Evolutionary conservation across 2,797 vertebrate genomes (phyloP).

Genomic region (Neoniphon sammara): DNA sequence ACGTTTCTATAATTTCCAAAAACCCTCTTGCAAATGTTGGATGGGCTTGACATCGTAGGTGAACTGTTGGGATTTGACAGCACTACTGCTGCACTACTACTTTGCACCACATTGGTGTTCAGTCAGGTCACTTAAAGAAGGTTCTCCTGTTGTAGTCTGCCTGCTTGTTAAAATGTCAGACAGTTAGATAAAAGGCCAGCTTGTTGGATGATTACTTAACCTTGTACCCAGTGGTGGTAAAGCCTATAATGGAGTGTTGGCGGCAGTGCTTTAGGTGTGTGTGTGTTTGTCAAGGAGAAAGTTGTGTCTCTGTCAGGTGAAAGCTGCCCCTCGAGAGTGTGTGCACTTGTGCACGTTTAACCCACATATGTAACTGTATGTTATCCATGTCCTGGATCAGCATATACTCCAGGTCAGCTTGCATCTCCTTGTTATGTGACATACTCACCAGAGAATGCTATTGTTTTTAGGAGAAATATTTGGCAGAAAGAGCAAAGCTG

Average conservation of each 20-base stretch:
- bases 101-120: not conserved
- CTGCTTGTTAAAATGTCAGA: not conserved
- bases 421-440: constrained; percentile 59
- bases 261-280: not conserved
- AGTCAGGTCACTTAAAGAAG: not conserved
- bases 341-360: constrained; percentile 9
- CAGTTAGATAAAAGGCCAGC: not conserved
- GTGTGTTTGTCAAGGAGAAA: not conserved
- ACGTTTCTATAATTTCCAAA: not conserved
- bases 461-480: constrained; percentile 83
- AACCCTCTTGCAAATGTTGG: no score
- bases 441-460: constrained; percentile 69
- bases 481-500: constrained; percentile 72
- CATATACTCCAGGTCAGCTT: constrained; percentile 29
- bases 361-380: constrained; percentile 10
- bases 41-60: no score
- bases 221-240: not conserved
- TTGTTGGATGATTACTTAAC: constrained; percentile 3
- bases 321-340: not conserved
- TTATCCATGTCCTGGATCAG: constrained; percentile 20
- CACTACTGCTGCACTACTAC: not conserved
- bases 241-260: not conserved
- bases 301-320: not conserved
- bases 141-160: not conserved
- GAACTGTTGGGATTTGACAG: not conserved